Evolutionary conservation across 2,888 invertebrate species (phyloP), one percentile per base, ranked within the genome.

Genomic region (Prenolepis imparis): DNA sequence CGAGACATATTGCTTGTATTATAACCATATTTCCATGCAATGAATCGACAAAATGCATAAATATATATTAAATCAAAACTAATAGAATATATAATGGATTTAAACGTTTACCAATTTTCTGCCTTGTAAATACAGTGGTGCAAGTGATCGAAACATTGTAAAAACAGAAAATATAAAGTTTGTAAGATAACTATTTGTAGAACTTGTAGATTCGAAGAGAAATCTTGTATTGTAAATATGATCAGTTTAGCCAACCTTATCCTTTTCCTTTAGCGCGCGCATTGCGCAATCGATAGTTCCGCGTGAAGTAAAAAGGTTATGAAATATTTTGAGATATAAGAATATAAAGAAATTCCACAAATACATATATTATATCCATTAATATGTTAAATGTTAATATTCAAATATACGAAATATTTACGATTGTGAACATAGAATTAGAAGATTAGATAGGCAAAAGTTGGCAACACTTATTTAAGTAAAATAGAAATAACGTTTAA

Each of bases 141-240:
- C 80, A 18, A 94, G 82, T 39, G 93, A 87, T 86, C 93, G 93
- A 78, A 93, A 91, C 94, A 94, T 91, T 74, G 28, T 84, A 44
- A 77, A 75, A 59, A 24, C 12, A 24, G n/a, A 55, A 21, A 68
- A n/a, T 28, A 74, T 9, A 21, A 68, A 59, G 36, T 24, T 70
- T 18, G 18, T 8, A 21, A 5, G 18, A 12, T 15, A 68, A 12
- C 44, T 41, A 18, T 44, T 59, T 21, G 32, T 44, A 32, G 32
- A 70, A 77, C 11, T 28, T n/a, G 15, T 57, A 18, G 21, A 18
- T 0, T 52, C 18, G 48, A 52, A 52, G 48, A 52, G 48, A 8
- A n/a, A 52, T 52, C 48, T 52, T n/a, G 44, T 44, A 15, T 12
- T 48, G n/a, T 39, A 39, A 9, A 57, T 6, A 61, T 15, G 12